Base-by-base conservation (phyloP, 2,888 invertebrate genomes). In the Zonitis immaculata region DNA sequence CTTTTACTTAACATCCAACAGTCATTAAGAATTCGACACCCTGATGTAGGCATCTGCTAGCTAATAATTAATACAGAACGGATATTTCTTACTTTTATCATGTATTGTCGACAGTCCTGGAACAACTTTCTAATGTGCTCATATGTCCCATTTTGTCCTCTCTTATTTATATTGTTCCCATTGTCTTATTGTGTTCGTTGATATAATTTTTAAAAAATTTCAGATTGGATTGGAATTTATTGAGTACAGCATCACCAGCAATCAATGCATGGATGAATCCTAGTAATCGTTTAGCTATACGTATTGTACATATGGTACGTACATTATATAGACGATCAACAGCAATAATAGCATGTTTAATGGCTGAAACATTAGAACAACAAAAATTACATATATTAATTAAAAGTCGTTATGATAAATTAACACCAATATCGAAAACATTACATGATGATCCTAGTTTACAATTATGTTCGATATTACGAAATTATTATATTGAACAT, bases 201-300 rank as follows among this genome's bases (percentile, higher is more conserved):
- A n/a, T n/a, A n/a, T n/a, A n/a, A n/a, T n/a, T n/a, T n/a, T n/a
- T n/a, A n/a, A n/a, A n/a, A n/a, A n/a, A n/a, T 35, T 6, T 6
- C 69, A 88, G 95, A 65, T 78, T 95, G 66, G 96, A 97, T 76
- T 97, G 97, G 96, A 97, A 97, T 78, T 78, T 97, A 50, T 76
- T 97, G 48, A 95, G 95, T 71, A 96, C 96, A 2, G 95, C 95
- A 6, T 94, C 95, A 0, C 96, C 97, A 0, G 94, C 95, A 0
- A 96, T 97, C 65, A 95, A 95, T 70, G 95, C 96, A 1, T 97
- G 97, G 97, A 88, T 97, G 87, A 95, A 95, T 80, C 95, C 96
- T 0, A 88, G 90, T 73, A 95, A 95, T 78, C 82, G 94, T 14
- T 83, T 96, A 55, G 90, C 94, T 44, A 89, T 91, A 56, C 83